Evolutionary conservation across 2,113 vertebrate genomes (phyloP), one percentile per base, ranked within the genome.

Genomic region (Phrynocephalus versicolor): DNA sequence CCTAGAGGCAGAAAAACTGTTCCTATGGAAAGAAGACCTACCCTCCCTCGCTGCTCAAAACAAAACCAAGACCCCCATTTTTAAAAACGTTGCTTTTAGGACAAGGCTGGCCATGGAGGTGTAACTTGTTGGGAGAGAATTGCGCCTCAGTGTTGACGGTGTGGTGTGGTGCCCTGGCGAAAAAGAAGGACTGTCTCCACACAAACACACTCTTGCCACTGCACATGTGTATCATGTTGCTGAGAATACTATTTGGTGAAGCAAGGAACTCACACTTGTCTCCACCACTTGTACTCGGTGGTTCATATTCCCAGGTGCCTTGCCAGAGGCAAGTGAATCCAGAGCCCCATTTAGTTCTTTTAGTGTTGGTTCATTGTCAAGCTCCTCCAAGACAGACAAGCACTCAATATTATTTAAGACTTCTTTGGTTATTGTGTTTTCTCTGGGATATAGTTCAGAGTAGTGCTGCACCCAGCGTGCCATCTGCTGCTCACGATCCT

Each of bases 1-100:
- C 10, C 23, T 57, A 6, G 33, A 86, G 72, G 83, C 83, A 86
- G 78, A 82, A 88, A 79, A 82, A 64, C 23, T 73, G 81, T 45
- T 85, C 55, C 13, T 41, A 51, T 70, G 16, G 14, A 67, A 70
- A 35, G 65, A 41, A 45, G 14, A 19, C 83, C 84, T n/a, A n/a
- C n/a, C n/a, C n/a, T n/a, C n/a, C n/a, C n/a, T n/a, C n/a, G n/a
- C n/a, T 51, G 45, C 45, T 51, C 45, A 51, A 51, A 51, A 51
- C 45, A 51, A 51, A 51, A 51, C 45, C 5, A 51, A 51, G 10
- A 51, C 5, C 45, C 45, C 45, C n/a, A 35, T 10, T 57, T 0
- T 0, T 19, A 41, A 74, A 18, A 60, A 1, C 0, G 0, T 70
- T 83, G 18, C 2, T 82, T n/a, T 55, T 72, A 85, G 87, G 65